Percentiles rank a stretch among this genome's conserved stretches.
Evolutionary conservation across 2,888 invertebrate genomes (phyloP).

Genomic region (Willowsia nigromaculata): DNA sequence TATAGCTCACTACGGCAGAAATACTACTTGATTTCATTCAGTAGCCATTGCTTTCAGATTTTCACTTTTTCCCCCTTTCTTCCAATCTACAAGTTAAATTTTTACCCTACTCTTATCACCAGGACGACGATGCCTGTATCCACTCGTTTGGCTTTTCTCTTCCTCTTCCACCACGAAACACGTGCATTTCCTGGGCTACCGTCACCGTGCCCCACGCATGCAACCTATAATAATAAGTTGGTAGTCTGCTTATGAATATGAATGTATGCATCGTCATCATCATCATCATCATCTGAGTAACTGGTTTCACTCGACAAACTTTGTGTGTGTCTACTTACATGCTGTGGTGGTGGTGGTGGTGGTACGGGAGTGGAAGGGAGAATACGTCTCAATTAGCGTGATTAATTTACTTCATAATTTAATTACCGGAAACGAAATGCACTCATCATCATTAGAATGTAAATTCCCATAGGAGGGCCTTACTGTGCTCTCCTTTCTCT

Average conservation of each 20-base stretch:
- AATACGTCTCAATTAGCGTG: constrained; percentile 78
- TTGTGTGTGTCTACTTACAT: neutral
- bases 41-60: neutral
- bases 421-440: constrained; percentile 78
- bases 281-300: neutral
- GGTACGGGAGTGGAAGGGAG: constrained; percentile 45
- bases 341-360: neutral
- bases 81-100: constrained; percentile 34
- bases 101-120: neutral
- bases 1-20: neutral
- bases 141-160: neutral
- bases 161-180: neutral
- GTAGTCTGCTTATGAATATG: neutral
- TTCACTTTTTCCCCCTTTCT: neutral
- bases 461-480: constrained; percentile 72
- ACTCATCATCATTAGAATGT: constrained; percentile 78
- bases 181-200: constrained; percentile 1
- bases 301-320: constrained; percentile 33
- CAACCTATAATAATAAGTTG: neutral
- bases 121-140: neutral
- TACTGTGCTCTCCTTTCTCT: constrained; percentile 22
- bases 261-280: neutral
- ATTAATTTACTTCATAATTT: constrained; percentile 78
- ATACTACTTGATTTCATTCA: neutral
- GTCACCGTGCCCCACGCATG: neutral